Evolutionary conservation across 2,113 vertebrate genomes (phyloP), one percentile per base, ranked within the genome.

Genomic region (Lipophrys pholis): DNA sequence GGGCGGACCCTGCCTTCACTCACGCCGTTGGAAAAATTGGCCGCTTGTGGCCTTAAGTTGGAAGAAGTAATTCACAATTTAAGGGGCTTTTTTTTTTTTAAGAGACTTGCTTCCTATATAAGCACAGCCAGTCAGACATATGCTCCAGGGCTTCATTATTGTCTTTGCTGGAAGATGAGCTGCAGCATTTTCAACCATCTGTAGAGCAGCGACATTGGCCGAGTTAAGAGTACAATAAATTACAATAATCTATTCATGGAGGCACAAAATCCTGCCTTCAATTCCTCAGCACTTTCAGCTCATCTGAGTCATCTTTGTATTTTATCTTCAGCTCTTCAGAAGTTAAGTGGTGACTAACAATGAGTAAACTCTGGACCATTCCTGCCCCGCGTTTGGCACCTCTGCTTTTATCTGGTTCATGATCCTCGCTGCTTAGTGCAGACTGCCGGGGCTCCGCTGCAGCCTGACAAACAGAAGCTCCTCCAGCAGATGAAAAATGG

Each of bases 171-270:
- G 35, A 41, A 45, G 30, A 58, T 14, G 60, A 71, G 15, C 21
- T 42, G 39, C 35, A 45, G 17, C 15, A 15, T 50, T 71, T 49
- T 48, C 3, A 61, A 63, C 38, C 63, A 38, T 50, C 55, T 67
- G 69, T 69, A 60, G 55, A 53, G 11, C 14, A 49, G 43, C 55
- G 48, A 8, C 59, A 51, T 12, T 1, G 12, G 35, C 64, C 50
- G 1, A 52, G 11, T 38, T 46, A 42, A 15, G 48, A 56, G 35
- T 43, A 41, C 30, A 79, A 72, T 65, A 30, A 77, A 73, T 66
- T 30, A 55, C 59, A 60, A 40, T 76, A 62, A 73, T 61, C 49
- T 45, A 7, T n/a, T 41, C 10, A 9, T 43, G 54, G 38, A 21
- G 21, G 16, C 17, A 16, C 12, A 62, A 42, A 49, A 30, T 40